Base-by-base conservation (phyloP, 2,113 vertebrate genomes). In the Glaucidium brasilianum region DNA sequence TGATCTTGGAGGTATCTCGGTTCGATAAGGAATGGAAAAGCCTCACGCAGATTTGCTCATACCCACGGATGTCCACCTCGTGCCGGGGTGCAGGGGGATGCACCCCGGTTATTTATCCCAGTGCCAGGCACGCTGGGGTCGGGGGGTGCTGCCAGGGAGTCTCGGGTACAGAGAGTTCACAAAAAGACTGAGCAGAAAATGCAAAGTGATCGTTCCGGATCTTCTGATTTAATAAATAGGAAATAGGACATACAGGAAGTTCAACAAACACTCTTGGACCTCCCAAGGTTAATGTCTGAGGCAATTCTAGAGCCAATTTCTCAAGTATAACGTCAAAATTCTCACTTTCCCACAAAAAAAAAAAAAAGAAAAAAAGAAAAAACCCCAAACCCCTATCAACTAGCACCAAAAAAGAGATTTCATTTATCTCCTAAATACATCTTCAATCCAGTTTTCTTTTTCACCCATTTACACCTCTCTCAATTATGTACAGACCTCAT, bases 381-480 rank as follows among this genome's bases (percentile, higher is more conserved):
- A 29, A 35, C 14, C 20, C 29, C 76, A 26, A 8, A 8, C 0
- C 17, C 26, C 76, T 23, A 60, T 43, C 49, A 50, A 92, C 82
- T 92, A 95, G 91, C 95, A 96, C 95, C 95, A 92, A 60, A 79
- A 29, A 25, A 87, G 76, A 81, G 71, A 72, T 35, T 49, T 47
- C 35, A 43, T 15, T 41, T 29, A 55, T 45, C 71, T 94, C 78
- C 74, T 71, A 75, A 85, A 58, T 12, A 75, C 78, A 58, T 37
- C 85, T 74, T 69, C 88, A 69, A 49, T 45, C 74, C 80, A 80
- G 74, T 50, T 60, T 41, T 62, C 56, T 39, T 35, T 68, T 32
- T 50, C 67, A 67, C 63, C 58, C 83, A 63, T 15, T 69, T 72
- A 25, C 58, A 35, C 81, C 63, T 47, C 64, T 66, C 60, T 41